Evolutionary conservation across 2,797 vertebrate species (phyloP).

Genomic region (Graptemys geographica): DNA sequence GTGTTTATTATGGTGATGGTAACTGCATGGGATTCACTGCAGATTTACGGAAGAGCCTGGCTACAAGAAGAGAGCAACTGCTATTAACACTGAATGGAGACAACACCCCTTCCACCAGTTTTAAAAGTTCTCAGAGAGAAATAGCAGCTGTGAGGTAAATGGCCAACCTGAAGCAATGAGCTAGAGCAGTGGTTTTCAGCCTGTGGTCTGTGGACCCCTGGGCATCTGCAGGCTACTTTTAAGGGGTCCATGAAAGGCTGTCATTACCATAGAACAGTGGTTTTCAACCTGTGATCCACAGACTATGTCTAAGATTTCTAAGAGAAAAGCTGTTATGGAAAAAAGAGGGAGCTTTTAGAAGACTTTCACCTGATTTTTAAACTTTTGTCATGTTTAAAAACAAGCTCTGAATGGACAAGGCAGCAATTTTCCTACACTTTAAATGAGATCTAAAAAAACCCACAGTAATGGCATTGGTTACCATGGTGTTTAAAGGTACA

Average conservation of each 20-base stretch:
- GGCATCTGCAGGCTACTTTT: too few species aligned
- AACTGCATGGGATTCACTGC: rapidly evolving
- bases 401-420: slow-evolving; percentile 24
- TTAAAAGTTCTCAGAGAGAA: background rate
- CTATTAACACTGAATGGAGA: background rate
- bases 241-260: too few species aligned
- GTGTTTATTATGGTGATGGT: background rate
- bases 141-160: slow-evolving; percentile 33
- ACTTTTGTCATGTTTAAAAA: background rate
- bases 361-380: background rate
- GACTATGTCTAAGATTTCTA: background rate
- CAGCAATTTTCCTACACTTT: slow-evolving; percentile 67
- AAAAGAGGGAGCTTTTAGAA: slow-evolving; percentile 38
- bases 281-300: background rate
- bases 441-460: slow-evolving; percentile 62
- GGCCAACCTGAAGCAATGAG: background rate
- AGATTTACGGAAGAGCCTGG: background rate
- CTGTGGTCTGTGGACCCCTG: too few species aligned
- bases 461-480: slow-evolving; percentile 62
- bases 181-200: background rate
- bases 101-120: background rate
- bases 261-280: too few species aligned
- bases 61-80: background rate
- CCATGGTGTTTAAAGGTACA: slow-evolving; percentile 72
- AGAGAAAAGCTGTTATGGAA: slow-evolving; percentile 19